Conservation (phyloP, 2,888 invertebrate genomes). For the Cantharis lateralis region DNA sequence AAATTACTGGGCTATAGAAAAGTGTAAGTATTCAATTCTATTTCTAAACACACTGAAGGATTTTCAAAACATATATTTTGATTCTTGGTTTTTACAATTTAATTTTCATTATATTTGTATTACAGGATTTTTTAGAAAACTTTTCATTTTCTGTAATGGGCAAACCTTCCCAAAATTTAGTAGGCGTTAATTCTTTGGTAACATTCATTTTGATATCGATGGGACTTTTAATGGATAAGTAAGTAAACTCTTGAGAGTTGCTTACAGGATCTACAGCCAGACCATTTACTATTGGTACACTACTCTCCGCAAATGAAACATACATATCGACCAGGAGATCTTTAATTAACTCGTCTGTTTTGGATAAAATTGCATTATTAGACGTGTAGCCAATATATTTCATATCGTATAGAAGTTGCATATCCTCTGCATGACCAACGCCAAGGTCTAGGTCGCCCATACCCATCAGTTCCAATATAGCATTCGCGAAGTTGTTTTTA, state of each 20-base stretch:
- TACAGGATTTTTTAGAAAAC: neutral
- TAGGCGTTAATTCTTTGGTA: neutral
- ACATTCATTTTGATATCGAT: slow-evolving; percentile 1
- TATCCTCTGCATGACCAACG: slow-evolving; percentile 11
- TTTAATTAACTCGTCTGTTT: slow-evolving; percentile 7
- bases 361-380: neutral
- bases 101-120: neutral
- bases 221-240: slow-evolving; percentile 3
- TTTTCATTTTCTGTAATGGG: slow-evolving; percentile 10
- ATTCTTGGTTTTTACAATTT: no score
- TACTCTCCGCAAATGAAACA: neutral
- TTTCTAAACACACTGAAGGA: no score
- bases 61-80: no score
- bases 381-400: neutral
- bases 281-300: slow-evolving; percentile 5
- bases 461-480: neutral
- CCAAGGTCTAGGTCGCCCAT: neutral
- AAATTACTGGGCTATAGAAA: no score
- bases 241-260: neutral
- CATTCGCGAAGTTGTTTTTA: neutral
- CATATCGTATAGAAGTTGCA: neutral
- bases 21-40: no score
- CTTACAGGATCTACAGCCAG: neutral
- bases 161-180: slow-evolving; percentile 9
- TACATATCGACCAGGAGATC: slow-evolving; percentile 10